A percentile compares a stretch with the other conserved stretches of the same genome.
Conservation (phyloP, 2,797 vertebrate genomes). For the Fratercula arctica region DNA sequence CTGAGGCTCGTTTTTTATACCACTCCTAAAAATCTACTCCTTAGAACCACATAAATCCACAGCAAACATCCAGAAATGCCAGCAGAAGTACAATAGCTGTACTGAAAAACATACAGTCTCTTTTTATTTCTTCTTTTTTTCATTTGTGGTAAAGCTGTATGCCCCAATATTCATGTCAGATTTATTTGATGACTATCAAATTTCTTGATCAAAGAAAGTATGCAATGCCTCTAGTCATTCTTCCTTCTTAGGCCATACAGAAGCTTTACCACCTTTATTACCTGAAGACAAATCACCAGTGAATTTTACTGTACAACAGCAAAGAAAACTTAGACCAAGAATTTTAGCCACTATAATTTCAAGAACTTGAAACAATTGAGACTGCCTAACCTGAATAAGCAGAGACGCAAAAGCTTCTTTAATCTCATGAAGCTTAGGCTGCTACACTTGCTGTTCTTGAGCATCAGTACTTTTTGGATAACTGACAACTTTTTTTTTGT, state of each 20-base stretch:
- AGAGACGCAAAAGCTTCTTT: neutral
- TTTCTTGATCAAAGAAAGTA: neutral
- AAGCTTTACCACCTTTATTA: neutral
- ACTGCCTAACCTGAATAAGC: neutral
- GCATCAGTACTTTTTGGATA: neutral
- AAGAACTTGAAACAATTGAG: neutral
- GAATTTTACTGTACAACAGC: neutral
- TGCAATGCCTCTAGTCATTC: neutral
- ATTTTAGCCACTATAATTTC: neutral
- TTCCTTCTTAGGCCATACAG: neutral
- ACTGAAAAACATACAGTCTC: neutral
- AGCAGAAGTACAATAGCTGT: neutral
- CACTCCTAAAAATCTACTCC: neutral
- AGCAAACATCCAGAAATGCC: neutral
- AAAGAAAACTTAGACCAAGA: neutral
- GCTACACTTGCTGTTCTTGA: neutral
- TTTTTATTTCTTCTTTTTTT: neutral
- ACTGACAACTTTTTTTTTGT: neutral
- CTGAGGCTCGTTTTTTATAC: neutral
- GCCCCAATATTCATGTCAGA: neutral
- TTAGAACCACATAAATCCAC: neutral
- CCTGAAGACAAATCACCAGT: neutral
- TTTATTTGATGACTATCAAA: neutral
- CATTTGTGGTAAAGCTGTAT: neutral
- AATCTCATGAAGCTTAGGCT: neutral